These are phyloP conservation scores for Seira ritae DNA, from an alignment of 2,888 invertebrate species.

Conservation along the genomic window DNA sequence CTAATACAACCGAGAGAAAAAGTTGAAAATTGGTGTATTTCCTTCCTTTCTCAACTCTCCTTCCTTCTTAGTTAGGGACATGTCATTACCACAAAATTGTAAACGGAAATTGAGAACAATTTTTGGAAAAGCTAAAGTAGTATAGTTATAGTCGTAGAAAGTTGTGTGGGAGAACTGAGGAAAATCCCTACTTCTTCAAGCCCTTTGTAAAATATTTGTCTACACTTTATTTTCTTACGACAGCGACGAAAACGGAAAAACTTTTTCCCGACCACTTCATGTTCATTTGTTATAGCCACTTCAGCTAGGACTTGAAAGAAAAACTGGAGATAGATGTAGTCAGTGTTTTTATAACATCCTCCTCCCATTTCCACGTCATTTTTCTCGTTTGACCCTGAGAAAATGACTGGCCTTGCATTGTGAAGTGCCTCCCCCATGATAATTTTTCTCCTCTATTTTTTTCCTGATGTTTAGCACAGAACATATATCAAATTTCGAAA, in stretches of 20 bases:
- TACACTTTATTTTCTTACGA: no score
- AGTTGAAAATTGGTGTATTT: conserved; percentile 53
- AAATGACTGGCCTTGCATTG: conserved; percentile 48
- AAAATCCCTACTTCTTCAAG: no score
- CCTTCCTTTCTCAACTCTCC: conserved; percentile 24
- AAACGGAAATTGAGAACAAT: conserved; percentile 52
- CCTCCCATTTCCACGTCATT: conserved; percentile 54
- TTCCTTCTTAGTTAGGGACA: no score
- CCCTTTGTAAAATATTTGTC: no score
- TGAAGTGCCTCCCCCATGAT: conserved; percentile 8
- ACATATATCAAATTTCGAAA: conserved; percentile 61
- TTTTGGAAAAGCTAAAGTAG: no score
- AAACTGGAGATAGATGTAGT: not conserved
- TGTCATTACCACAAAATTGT: conserved; percentile 44
- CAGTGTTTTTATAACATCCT: conserved; percentile 29
- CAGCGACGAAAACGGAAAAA: no score
- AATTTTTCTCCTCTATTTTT: conserved; percentile 21
- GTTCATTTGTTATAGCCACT: no score
- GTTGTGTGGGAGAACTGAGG: no score
- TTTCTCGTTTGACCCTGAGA: conserved; percentile 59
- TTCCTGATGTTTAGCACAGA: conserved; percentile 20
- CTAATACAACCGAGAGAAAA: conserved; percentile 30
- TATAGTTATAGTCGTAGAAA: no score
- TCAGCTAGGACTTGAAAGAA: no score
- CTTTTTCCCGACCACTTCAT: no score